A percentile compares a stretch with the other conserved stretches of the same genome.
Conservation (phyloP, 2,113 vertebrate species). For the Grammomys dolichurus region DNA sequence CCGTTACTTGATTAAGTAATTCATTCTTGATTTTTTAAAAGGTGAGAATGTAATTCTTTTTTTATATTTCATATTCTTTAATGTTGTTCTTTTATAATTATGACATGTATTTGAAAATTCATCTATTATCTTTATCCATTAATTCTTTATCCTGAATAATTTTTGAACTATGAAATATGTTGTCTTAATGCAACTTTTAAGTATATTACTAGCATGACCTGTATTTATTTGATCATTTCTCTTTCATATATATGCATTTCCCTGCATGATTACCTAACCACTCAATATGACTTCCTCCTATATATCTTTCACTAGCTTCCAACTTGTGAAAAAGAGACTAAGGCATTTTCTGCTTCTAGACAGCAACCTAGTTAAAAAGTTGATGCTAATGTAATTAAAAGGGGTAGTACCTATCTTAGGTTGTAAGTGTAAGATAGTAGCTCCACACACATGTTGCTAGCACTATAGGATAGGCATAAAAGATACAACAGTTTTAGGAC, state of each 20-base stretch:
- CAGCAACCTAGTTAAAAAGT: not conserved
- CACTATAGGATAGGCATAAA: too few relatives aligned
- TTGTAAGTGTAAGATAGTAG: not conserved
- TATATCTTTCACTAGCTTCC: not conserved
- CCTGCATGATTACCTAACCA: too few relatives aligned
- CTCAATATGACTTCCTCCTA: too few relatives aligned
- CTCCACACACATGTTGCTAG: not conserved
- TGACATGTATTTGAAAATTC: not conserved
- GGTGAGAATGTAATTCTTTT: not conserved
- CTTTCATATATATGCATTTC: not conserved
- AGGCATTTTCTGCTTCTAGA: not conserved
- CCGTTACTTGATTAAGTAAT: not conserved
- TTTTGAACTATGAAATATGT: not conserved
- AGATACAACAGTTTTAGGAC: not conserved
- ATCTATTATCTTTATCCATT: not conserved
- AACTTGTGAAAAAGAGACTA: not conserved
- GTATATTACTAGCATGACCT: not conserved
- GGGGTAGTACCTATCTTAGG: not conserved
- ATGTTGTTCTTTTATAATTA: not conserved
- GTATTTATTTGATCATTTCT: not conserved
- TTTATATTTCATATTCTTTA: not conserved
- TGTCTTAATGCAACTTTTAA: not conserved
- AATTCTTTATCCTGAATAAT: not conserved
- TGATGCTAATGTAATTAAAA: not conserved
- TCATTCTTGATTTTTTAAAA: not conserved